Evolutionary conservation across 1,140 invertebrate genomes (phyloP).

Genomic region (Pogonomyrmex californicus): DNA sequence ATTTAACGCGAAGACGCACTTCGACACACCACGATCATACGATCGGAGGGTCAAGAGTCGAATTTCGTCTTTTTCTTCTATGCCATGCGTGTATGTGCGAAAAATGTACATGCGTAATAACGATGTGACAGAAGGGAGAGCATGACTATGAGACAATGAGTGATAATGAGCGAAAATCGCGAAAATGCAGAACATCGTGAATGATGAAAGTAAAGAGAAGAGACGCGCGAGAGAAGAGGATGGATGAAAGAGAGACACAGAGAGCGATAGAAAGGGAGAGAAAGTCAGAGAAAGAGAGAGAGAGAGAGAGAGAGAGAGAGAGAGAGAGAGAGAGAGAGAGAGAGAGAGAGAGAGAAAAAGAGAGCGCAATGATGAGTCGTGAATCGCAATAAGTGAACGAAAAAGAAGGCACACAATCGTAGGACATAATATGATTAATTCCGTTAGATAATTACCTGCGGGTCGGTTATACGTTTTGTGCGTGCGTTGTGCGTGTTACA

Average conservation of each 20-base stretch:
- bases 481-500: conserved; percentile 86
- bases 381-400: conserved; percentile 64
- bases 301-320: conserved; percentile 43
- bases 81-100: conserved; percentile 67
- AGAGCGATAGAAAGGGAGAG: neutral
- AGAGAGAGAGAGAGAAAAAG: conserved; percentile 50
- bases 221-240: conserved; percentile 39
- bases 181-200: conserved; percentile 44
- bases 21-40: conserved; percentile 55
- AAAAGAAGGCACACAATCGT: conserved; percentile 69
- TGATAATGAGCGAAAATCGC: conserved; percentile 40
- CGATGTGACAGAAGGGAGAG: conserved; percentile 59
- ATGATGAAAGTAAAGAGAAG: conserved; percentile 59
- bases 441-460: conserved; percentile 84
- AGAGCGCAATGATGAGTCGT: conserved; percentile 69
- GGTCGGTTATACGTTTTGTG: conserved; percentile 84
- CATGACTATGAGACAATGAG: conserved; percentile 42
- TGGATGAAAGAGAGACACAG: conserved; percentile 24
- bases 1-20: conserved; percentile 7
- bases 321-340: conserved; percentile 38
- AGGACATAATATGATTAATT: conserved; percentile 78
- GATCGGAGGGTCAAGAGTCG: conserved; percentile 22
- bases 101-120: conserved; percentile 71
- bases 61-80: conserved; percentile 58
- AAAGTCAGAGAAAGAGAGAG: conserved; percentile 44